Conservation (phyloP, 1,140 invertebrate species). For the Zaprionus tsacasi region DNA sequence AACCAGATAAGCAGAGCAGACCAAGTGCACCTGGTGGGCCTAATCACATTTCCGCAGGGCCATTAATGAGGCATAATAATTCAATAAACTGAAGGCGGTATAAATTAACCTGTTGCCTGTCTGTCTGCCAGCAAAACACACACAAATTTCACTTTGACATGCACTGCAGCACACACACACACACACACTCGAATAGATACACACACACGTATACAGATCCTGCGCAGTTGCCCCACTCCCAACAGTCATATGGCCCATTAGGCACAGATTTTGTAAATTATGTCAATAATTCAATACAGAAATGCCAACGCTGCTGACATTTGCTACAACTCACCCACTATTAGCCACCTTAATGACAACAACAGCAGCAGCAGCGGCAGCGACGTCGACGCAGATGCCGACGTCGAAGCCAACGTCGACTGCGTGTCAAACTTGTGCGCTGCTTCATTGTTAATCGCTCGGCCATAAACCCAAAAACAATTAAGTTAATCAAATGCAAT, state of each 20-base stretch:
- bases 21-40: conserved; percentile 2
- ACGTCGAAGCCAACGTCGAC: conserved; percentile 13
- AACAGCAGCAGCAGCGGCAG: conserved; percentile 23
- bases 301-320: conserved; percentile 73
- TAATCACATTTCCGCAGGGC: conserved; percentile 64
- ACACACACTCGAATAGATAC: conserved; percentile 5
- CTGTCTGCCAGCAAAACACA: conserved; percentile 51
- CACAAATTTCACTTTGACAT: conserved; percentile 71
- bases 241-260: conserved; percentile 75
- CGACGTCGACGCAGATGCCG: not conserved
- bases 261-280: conserved; percentile 83
- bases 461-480: conserved; percentile 78
- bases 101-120: conserved; percentile 76
- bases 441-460: conserved; percentile 73
- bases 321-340: conserved; percentile 46
- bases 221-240: conserved; percentile 50
- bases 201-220: conserved; percentile 34
- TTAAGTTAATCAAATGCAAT: conserved; percentile 82
- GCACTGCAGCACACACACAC: conserved; percentile 49
- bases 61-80: conserved; percentile 80
- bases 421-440: conserved; percentile 74
- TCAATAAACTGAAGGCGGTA: conserved; percentile 78
- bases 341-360: conserved; percentile 57
- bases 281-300: conserved; percentile 83
- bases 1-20: not conserved